phyloP scores from a whole-genome alignment of 2,888 invertebrate genomes.

The Cephus rjabovi region DNA sequence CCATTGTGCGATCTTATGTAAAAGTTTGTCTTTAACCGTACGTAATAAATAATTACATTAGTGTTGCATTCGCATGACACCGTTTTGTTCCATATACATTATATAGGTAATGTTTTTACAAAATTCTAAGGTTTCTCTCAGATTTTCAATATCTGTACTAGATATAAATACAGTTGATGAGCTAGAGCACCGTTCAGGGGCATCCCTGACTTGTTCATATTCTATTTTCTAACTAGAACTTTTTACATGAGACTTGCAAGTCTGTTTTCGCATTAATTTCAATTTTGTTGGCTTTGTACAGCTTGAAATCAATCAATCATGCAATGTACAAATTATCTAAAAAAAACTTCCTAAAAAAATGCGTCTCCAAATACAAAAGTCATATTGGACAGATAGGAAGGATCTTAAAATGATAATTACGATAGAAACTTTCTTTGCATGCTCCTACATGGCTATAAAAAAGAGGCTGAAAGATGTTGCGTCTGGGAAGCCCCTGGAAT shows the following conservation, averaged over 20 bases:
- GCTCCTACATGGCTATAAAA: neutral
- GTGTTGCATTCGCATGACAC: neutral
- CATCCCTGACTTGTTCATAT: neutral
- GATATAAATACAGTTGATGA: neutral
- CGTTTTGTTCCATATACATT: neutral
- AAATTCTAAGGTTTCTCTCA: neutral
- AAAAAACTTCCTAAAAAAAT: neutral
- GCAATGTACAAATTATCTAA: neutral
- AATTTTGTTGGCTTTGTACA: neutral
- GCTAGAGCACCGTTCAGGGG: neutral
- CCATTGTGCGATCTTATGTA: slow-evolving; percentile 1
- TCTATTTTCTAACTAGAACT: neutral
- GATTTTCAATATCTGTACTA: neutral
- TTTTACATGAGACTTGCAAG: neutral
- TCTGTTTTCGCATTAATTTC: neutral
- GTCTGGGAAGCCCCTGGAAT: slow-evolving; percentile 23
- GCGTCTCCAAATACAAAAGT: neutral
- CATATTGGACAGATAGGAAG: neutral
- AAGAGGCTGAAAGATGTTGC: slow-evolving; percentile 4
- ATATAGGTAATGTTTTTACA: neutral
- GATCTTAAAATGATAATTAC: neutral
- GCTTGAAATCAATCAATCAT: neutral
- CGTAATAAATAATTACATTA: slow-evolving; percentile 4
- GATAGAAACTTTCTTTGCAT: neutral
- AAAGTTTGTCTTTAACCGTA: slow-evolving; percentile 1